These are phyloP conservation scores for Pogonocherus hispidulus DNA, from an alignment of 2,888 invertebrate species.

Conservation along the genomic window DNA sequence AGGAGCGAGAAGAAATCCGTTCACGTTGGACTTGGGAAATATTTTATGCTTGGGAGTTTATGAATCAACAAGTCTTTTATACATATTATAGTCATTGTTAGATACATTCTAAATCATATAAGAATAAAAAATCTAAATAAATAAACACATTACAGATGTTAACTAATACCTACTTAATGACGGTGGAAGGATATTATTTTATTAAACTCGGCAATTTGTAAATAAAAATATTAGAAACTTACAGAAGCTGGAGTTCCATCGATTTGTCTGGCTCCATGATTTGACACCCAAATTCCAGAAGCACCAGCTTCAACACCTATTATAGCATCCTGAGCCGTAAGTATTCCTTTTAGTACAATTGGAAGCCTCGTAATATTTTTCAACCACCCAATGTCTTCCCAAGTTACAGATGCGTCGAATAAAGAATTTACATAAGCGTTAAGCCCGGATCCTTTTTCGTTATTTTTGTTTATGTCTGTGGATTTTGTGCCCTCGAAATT, in stretches of 20 bases:
- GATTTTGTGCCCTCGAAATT: slow-evolving; percentile 79
- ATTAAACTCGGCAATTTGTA: too few species aligned
- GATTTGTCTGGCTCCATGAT: slow-evolving; percentile 93
- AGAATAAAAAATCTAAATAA: too few species aligned
- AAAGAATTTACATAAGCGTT: slow-evolving; percentile 82
- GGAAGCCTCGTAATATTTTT: slow-evolving; percentile 84
- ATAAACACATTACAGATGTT: too few species aligned
- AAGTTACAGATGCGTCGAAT: slow-evolving; percentile 86
- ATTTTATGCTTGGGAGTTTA: too few species aligned
- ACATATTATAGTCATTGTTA: too few species aligned
- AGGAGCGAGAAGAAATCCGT: too few species aligned
- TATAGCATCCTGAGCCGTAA: slow-evolving; percentile 88
- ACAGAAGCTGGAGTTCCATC: slow-evolving; percentile 89
- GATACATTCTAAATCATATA: too few species aligned
- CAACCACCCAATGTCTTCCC: slow-evolving; percentile 92
- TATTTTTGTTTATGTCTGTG: slow-evolving; percentile 65
- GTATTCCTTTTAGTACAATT: slow-evolving; percentile 87
- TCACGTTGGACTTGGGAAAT: too few species aligned
- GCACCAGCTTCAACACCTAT: slow-evolving; percentile 82
- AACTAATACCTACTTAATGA: too few species aligned
- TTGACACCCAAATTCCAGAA: slow-evolving; percentile 88
- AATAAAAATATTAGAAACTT: slow-evolving; percentile 56
- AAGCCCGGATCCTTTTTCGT: slow-evolving; percentile 78
- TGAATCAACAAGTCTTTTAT: too few species aligned
- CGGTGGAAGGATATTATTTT: too few species aligned